phyloP scores from a whole-genome alignment of 2,888 invertebrate genomes.

The Brachynemurus nebulosus region DNA sequence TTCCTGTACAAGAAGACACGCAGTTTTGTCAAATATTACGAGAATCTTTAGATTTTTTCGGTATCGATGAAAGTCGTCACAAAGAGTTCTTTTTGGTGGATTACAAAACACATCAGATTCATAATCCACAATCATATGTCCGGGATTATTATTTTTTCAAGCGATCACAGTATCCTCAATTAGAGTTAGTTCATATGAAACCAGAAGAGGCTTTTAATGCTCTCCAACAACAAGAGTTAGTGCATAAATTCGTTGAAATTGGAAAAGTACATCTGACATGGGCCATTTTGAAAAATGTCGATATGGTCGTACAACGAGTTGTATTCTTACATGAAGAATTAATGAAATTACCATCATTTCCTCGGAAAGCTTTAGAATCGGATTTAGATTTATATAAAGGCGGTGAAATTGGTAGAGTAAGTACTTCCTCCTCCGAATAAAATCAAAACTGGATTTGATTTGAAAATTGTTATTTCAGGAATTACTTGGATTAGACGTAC shows the following conservation, averaged over 20 bases:
- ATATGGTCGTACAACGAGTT: slow-evolving; percentile 93
- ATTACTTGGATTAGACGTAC: slow-evolving; percentile 80
- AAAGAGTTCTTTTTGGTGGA: slow-evolving; percentile 92
- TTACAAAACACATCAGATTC: slow-evolving; percentile 94
- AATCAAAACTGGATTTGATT: background rate
- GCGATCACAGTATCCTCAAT: slow-evolving; percentile 93
- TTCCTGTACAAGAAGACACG: slow-evolving; percentile 96
- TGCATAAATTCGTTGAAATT: slow-evolving; percentile 91
- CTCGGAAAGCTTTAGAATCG: slow-evolving; percentile 92
- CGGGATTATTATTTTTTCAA: slow-evolving; percentile 75
- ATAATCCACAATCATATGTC: slow-evolving; percentile 89
- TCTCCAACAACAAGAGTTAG: slow-evolving; percentile 77
- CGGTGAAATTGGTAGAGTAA: slow-evolving; percentile 74
- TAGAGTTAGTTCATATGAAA: slow-evolving; percentile 86
- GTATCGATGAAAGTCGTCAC: slow-evolving; percentile 81
- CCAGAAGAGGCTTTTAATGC: slow-evolving; percentile 82
- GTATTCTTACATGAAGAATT: slow-evolving; percentile 97
- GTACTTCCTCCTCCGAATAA: background rate
- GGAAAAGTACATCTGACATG: slow-evolving; percentile 87
- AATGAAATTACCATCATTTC: slow-evolving; percentile 96
- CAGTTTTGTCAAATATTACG: slow-evolving; percentile 89
- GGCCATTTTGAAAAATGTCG: slow-evolving; percentile 85
- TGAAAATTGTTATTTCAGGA: slow-evolving; percentile 38
- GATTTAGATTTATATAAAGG: slow-evolving; percentile 87
- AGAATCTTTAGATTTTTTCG: slow-evolving; percentile 93